phyloP scores from a whole-genome alignment of 2,113 vertebrate genomes.

The Callionymus lyra region DNA sequence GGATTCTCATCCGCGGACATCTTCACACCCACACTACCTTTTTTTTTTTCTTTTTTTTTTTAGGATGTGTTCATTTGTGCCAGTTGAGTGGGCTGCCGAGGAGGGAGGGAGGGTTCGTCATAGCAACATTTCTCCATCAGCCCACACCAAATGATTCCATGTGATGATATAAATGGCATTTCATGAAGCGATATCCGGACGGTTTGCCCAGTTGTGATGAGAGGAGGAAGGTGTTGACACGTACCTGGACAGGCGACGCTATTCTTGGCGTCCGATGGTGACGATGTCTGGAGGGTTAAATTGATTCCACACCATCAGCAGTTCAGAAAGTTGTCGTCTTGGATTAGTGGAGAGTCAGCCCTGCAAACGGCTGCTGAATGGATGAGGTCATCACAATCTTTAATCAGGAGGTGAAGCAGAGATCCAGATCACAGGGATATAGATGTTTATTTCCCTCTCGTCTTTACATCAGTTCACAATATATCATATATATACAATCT shows the following conservation, averaged over 20 bases:
- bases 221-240: constrained; percentile 32
- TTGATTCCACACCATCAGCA: constrained; percentile 7
- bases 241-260: constrained; percentile 30
- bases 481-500: too few species aligned
- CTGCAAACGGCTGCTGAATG: too few species aligned
- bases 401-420: too few species aligned
- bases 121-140: constrained; percentile 29
- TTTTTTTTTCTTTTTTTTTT: constrained; percentile 10
- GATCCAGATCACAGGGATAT: too few species aligned
- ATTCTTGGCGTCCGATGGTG: too few species aligned
- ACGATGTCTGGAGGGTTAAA: too few species aligned
- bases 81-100: constrained; percentile 50
- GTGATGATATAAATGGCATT: constrained; percentile 51
- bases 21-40: constrained; percentile 47
- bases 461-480: too few species aligned
- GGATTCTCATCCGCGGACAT: constrained; percentile 46
- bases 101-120: constrained; percentile 9
- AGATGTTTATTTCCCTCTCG: too few species aligned
- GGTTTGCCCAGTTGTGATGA: constrained; percentile 35
- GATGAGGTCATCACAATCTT: too few species aligned
- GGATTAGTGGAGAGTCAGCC: too few species aligned
- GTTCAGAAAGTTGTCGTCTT: too few species aligned
- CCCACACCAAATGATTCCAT: constrained; percentile 52
- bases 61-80: constrained; percentile 28
- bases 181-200: constrained; percentile 34